These are phyloP conservation scores for Vulpes lagopus DNA, from an alignment of 2,113 vertebrate species.

Conservation along the genomic window DNA sequence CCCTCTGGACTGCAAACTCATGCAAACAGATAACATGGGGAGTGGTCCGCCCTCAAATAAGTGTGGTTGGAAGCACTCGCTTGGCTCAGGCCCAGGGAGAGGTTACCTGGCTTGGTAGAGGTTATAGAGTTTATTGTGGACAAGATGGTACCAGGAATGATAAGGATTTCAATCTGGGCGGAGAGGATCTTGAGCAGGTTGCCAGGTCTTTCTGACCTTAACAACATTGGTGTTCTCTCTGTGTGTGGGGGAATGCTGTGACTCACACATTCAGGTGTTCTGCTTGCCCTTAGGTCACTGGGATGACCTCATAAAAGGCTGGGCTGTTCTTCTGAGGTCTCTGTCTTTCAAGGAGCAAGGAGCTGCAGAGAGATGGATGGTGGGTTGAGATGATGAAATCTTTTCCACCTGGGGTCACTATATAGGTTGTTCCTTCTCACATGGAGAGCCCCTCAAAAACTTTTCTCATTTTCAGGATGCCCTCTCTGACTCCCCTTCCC, in stretches of 20 bases:
- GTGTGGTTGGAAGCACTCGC: background rate
- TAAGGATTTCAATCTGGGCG: background rate
- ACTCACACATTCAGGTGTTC: background rate
- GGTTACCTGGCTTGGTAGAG: background rate
- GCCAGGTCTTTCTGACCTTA: conserved; percentile 53
- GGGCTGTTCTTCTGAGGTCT: conserved; percentile 5
- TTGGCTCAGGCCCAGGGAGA: background rate
- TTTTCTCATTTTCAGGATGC: background rate
- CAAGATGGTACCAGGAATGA: conserved; percentile 29
- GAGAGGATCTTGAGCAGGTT: background rate
- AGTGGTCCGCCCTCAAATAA: background rate
- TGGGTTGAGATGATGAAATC: conserved; percentile 41
- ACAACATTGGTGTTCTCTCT: background rate
- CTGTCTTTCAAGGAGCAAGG: background rate
- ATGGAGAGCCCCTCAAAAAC: background rate
- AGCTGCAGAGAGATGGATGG: background rate
- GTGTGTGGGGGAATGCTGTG: background rate
- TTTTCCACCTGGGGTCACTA: background rate
- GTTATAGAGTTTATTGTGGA: background rate
- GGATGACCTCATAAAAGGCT: conserved; percentile 4
- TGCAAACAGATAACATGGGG: background rate
- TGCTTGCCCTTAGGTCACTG: background rate
- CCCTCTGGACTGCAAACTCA: background rate
- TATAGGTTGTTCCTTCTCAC: background rate
- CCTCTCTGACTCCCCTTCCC: background rate